Evolutionary conservation across 2,113 vertebrate species (phyloP).

Genomic region (Notiomystis cincta): DNA sequence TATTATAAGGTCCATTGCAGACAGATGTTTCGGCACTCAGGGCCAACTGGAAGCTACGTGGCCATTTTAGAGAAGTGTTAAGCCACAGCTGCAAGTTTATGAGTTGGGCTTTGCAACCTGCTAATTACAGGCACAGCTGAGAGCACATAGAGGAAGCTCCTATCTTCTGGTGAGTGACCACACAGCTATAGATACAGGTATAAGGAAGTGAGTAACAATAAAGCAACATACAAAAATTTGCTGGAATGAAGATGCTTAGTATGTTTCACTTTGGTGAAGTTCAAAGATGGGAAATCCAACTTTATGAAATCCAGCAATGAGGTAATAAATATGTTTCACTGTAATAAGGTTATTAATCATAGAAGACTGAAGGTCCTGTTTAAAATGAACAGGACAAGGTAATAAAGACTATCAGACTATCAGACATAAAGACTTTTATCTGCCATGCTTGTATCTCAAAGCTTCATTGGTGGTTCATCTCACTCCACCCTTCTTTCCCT

Average conservation of each 20-base stretch:
- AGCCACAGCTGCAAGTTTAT: conserved; percentile 6
- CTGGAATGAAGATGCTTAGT: not conserved
- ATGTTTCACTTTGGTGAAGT: not conserved
- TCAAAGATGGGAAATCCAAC: not conserved
- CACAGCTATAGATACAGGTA: not conserved
- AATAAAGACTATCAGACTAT: conserved; percentile 9
- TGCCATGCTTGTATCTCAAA: not conserved
- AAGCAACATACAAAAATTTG: not conserved
- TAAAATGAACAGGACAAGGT: not conserved
- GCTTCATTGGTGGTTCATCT: not conserved
- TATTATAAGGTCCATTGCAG: not conserved
- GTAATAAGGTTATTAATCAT: not conserved
- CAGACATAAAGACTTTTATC: no score
- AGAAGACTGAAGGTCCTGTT: not conserved
- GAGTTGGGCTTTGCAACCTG: not conserved
- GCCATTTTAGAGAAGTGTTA: not conserved
- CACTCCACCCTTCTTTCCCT: not conserved
- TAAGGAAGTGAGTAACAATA: not conserved
- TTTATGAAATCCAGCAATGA: not conserved
- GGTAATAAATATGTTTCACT: not conserved
- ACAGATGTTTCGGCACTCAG: not conserved
- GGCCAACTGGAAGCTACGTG: not conserved
- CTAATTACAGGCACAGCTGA: not conserved
- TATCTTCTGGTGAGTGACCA: not conserved
- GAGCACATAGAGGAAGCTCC: not conserved